These are phyloP conservation scores for Andrena trimmerana DNA, from an alignment of 2,888 invertebrate species.

Conservation along the genomic window DNA sequence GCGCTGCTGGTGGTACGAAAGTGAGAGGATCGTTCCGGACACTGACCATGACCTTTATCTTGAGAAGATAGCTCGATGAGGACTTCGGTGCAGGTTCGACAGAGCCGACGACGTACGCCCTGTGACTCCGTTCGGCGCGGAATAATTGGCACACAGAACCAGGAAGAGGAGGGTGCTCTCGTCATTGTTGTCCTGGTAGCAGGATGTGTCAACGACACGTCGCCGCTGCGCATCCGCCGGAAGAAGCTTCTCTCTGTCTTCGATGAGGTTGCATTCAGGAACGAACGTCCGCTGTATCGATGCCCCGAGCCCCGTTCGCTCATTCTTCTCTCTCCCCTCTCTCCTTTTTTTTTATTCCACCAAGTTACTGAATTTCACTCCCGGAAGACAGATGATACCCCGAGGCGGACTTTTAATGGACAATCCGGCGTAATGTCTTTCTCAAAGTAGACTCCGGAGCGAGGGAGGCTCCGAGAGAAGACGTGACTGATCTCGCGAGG, in stretches of 20 bases:
- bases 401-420: background rate
- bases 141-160: conserved; percentile 65
- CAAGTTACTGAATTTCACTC: conserved; percentile 16
- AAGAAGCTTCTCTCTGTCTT: conserved; percentile 74
- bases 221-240: conserved; percentile 76
- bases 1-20: background rate
- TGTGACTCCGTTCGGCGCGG: conserved; percentile 10
- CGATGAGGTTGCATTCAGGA: conserved; percentile 57
- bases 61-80: background rate
- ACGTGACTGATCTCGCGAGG: conserved; percentile 2
- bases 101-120: background rate
- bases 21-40: conserved; percentile 6
- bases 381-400: background rate
- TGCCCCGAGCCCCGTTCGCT: conserved; percentile 25
- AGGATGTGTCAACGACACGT: conserved; percentile 76
- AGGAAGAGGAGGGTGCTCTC: conserved; percentile 61
- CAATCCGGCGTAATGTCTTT: conserved; percentile 8
- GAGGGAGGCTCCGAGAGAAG: background rate
- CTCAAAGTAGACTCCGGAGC: background rate
- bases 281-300: conserved; percentile 37
- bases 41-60: conserved; percentile 10
- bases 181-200: conserved; percentile 69
- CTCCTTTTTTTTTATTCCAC: background rate
- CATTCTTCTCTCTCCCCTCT: background rate
- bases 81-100: background rate